phyloP scores from a whole-genome alignment of 2,797 vertebrate species.

The Urosaurus nigricauda region DNA sequence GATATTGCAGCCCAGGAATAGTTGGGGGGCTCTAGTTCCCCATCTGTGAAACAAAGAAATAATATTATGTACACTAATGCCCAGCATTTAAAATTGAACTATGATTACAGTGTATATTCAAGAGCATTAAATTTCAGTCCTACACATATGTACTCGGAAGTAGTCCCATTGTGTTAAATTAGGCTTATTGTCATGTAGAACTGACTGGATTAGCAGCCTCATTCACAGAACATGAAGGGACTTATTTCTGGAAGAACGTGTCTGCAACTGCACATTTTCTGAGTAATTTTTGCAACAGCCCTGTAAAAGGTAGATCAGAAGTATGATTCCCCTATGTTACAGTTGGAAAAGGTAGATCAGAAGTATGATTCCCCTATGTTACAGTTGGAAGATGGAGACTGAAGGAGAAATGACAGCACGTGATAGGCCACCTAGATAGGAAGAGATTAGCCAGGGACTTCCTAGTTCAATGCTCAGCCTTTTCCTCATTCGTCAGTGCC shows the following conservation, averaged over 20 bases:
- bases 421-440: background rate
- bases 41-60: background rate
- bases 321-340: background rate
- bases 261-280: background rate
- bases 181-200: background rate
- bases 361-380: background rate
- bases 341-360: background rate
- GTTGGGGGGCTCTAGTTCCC: background rate
- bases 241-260: background rate
- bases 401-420: background rate
- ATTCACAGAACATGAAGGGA: background rate
- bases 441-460: background rate
- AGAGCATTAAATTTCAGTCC: background rate
- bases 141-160: background rate
- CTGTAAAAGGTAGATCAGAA: background rate
- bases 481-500: no score
- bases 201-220: background rate
- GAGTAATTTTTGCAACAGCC: conserved; percentile 4
- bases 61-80: background rate
- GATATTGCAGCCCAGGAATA: background rate
- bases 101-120: background rate
- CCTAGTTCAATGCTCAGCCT: background rate
- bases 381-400: background rate
- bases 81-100: background rate
- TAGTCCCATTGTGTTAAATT: background rate